Base-by-base conservation (phyloP, 1,140 invertebrate genomes). In the Conus ventricosus region DNA sequence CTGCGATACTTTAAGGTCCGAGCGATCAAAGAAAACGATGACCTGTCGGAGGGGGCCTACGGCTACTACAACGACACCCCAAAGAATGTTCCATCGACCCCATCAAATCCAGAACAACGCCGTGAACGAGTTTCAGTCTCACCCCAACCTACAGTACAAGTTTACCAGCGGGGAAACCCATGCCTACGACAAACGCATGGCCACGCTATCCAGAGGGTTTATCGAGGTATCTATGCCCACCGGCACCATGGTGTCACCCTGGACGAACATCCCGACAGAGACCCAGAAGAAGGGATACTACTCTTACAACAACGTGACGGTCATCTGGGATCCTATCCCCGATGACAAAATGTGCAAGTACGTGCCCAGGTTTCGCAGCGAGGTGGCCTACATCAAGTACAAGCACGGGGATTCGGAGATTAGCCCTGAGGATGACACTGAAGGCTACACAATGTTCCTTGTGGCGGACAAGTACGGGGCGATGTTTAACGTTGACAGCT, bases 211-310 rank as follows among this genome's bases (percentile, higher is more conserved):
- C 51, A 11, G 25, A 54, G 83, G 83, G n/a, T 84, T 84, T 51
- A 84, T 84, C 23, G 83, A 84, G 54, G 83, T 84, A 7, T 13
- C 51, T 13, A 84, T 84, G 83, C 83, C 83, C 27, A 84, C 83
- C 13, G 83, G 25, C 13, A 84, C 83, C 13, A 84, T 84, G 83
- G 83, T 53, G 13, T 51, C 83, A 15, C 83, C 83, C 8, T 84
- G 83, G 83, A 39, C 53, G 83, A 84, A 55, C 83, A 84, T 84
- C 51, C 83, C 83, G 8, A 84, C 25, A 10, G 83, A 84, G 23
- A 8, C 13, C 51, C 23, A 60, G 51, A n/a, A 53, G 11, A 84
- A 55, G 51, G 83, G 83, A n/a, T 84, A 39, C 83, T 84, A 84
- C 54, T 55, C 25, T n/a, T n/a, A 11, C 51, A 53, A 53, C 51